phyloP scores from a whole-genome alignment of 1,140 invertebrate species.

The Drosophila arawakana region DNA sequence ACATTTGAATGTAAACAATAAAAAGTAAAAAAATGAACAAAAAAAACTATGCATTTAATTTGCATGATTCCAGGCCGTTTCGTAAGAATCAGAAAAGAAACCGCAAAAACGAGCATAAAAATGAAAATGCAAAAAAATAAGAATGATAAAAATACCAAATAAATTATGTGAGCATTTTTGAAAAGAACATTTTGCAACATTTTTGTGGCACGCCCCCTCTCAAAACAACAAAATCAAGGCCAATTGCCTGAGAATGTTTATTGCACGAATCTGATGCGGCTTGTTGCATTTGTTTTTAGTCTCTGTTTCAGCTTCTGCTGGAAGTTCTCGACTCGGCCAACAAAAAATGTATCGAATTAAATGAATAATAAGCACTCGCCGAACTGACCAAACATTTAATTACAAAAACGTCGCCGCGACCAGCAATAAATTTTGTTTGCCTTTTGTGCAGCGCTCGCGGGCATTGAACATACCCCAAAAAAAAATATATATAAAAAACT shows the following conservation, averaged over 20 bases:
- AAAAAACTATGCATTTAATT: constrained; percentile 52
- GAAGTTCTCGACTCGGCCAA: background rate
- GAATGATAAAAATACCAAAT: constrained; percentile 52
- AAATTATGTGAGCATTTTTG: constrained; percentile 76
- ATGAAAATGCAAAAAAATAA: constrained; percentile 3
- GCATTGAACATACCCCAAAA: constrained; percentile 51
- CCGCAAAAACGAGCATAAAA: constrained; percentile 10
- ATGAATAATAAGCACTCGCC: constrained; percentile 74
- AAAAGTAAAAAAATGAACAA: no score
- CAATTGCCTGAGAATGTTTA: constrained; percentile 39
- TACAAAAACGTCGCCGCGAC: constrained; percentile 75
- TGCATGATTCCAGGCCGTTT: constrained; percentile 72
- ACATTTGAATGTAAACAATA: constrained; percentile 57
- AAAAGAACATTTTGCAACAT: constrained; percentile 71
- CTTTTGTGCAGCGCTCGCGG: constrained; percentile 23
- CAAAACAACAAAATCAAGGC: constrained; percentile 33
- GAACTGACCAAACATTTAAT: constrained; percentile 79
- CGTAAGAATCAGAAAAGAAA: constrained; percentile 49
- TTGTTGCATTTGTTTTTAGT: constrained; percentile 52
- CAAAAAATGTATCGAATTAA: constrained; percentile 41
- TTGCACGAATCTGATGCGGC: constrained; percentile 69
- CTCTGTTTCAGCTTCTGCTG: constrained; percentile 29
- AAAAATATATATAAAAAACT: constrained; percentile 17
- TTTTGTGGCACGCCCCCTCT: constrained; percentile 48
- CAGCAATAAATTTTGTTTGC: constrained; percentile 75